Evolutionary conservation across 2,113 vertebrate species (phyloP).

Genomic region (Zingel zingel): DNA sequence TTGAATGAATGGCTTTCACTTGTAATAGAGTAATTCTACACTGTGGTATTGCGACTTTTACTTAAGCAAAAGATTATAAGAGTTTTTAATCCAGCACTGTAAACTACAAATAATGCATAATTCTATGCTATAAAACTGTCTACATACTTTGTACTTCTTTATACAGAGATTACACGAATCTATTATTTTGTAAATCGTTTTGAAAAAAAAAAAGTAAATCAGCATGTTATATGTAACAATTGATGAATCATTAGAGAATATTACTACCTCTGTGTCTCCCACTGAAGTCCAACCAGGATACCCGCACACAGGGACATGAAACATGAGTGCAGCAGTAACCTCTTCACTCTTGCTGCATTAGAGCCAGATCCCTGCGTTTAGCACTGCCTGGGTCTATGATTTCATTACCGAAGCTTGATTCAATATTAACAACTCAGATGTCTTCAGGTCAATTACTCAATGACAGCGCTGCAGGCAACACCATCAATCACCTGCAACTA

Average conservation of each 20-base stretch:
- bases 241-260: background rate
- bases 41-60: background rate
- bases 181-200: background rate
- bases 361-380: slow-evolving; percentile 52
- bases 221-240: background rate
- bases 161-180: background rate
- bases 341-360: slow-evolving; percentile 56
- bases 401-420: slow-evolving; percentile 73
- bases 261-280: background rate
- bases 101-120: background rate
- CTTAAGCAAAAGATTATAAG: background rate
- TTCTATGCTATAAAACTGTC: background rate
- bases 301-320: slow-evolving; percentile 16
- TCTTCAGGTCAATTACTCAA: slow-evolving; percentile 68
- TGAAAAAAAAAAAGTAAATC: background rate
- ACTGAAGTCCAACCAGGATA: background rate
- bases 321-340: slow-evolving; percentile 30
- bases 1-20: background rate
- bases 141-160: background rate
- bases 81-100: background rate
- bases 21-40: background rate
- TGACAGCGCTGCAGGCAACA: slow-evolving; percentile 57
- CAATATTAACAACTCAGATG: slow-evolving; percentile 63
- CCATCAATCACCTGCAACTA: slow-evolving; percentile 64
- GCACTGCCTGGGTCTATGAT: slow-evolving; percentile 46